Evolutionary conservation across 2,888 invertebrate genomes (phyloP), one percentile per base, ranked within the genome.

Genomic region (Acronicta aceris): DNA sequence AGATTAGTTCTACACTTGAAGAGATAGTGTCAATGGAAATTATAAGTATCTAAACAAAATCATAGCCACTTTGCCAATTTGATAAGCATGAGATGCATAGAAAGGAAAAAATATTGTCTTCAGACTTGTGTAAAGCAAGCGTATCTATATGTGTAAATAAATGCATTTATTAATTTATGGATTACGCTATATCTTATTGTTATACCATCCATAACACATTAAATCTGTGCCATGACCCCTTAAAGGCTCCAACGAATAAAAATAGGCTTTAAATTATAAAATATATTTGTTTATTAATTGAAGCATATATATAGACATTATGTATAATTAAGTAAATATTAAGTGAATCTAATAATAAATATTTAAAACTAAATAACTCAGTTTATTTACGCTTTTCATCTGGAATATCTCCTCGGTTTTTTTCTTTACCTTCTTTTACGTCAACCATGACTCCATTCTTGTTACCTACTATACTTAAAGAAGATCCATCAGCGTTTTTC

Each of bases 201-300:
- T 58, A 50, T 49, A 76, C 45, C 36, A 67, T 59, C 49, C 52
- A 59, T 51, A 66, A 40, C 56, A 63, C 45, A 52, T 43, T 30
- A 52, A 60, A 58, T 53, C 70, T 71, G 78, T 78, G 76, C 76
- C 76, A 76, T 76, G 67, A 63, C 52, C 63, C 38, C 49, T 36
- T 5, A 64, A 72, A 68, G 59, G 59, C 56, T 76, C 63, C 68
- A 78, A 76, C 71, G 71, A 71, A 68, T 65, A 71, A 69, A 72
- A 74, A 75, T 62, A 68, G 68, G 76, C 76, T 78, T 76, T 74
- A 78, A 76, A 71, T 54, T 65, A 53, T 64, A 47, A 52, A 58
- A 47, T 57, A 63, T 49, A 73, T 57, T 64, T 74, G 65, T 74
- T 78, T 76, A 74, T 69, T 71, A 69, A 59, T 50, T 61, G 57